Evolutionary conservation across 2,113 vertebrate genomes (phyloP).

Genomic region (Hippocampus comes): DNA sequence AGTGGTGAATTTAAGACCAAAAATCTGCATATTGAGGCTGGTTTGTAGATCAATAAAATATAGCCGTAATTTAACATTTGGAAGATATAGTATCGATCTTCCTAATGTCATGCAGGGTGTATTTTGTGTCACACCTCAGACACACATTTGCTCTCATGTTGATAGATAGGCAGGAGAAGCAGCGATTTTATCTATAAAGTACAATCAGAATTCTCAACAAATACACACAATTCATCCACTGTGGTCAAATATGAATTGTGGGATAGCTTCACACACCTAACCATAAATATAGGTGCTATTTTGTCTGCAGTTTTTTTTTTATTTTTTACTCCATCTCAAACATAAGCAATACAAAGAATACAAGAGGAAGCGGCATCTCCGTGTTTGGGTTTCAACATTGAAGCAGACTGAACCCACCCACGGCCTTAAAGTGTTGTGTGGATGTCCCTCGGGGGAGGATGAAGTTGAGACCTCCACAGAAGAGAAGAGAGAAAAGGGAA

Average conservation of each 20-base stretch:
- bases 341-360: constrained; percentile 8
- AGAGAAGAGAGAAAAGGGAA: constrained; percentile 11
- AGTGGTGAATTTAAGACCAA: neutral
- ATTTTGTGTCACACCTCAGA: neutral
- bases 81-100: neutral
- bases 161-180: neutral
- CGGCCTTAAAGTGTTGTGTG: constrained; percentile 7
- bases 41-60: neutral
- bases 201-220: neutral
- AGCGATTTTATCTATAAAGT: neutral
- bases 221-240: neutral
- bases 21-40: neutral
- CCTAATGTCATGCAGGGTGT: neutral
- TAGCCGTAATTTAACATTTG: neutral
- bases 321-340: constrained; percentile 1
- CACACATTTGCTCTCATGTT: neutral
- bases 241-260: neutral
- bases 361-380: constrained; percentile 9
- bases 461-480: constrained; percentile 17
- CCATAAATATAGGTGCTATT: neutral
- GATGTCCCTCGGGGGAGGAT: constrained; percentile 13
- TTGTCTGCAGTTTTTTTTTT: constrained; percentile 1
- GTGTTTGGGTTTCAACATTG: constrained; percentile 27
- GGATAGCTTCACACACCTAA: neutral
- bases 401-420: constrained; percentile 6